Percentiles rank a stretch among this genome's conserved stretches.
These are phyloP conservation scores for Ichneumon xanthorius DNA, from an alignment of 2,888 invertebrate genomes.

Conservation along the genomic window DNA sequence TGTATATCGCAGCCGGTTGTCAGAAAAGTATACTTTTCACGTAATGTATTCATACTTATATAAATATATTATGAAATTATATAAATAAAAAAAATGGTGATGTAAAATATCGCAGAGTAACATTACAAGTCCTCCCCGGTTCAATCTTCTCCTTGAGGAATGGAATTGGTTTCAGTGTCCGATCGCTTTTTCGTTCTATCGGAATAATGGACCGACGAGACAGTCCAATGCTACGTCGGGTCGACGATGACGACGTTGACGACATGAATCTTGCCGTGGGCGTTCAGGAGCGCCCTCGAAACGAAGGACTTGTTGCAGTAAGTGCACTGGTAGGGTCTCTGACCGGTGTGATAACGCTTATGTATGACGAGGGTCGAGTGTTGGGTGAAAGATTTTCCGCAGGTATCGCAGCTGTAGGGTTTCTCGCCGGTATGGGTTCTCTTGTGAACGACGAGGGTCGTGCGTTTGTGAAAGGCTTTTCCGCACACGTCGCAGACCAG, in stretches of 20 bases:
- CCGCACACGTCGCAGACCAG: constrained; percentile 84
- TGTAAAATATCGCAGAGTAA: background rate
- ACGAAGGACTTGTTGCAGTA: constrained; percentile 83
- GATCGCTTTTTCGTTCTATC: background rate
- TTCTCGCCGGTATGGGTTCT: constrained; percentile 85
- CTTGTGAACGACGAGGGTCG: constrained; percentile 83
- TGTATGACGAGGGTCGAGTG: constrained; percentile 84
- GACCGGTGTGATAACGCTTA: constrained; percentile 84
- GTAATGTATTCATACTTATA: constrained; percentile 19
- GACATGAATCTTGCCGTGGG: constrained; percentile 79
- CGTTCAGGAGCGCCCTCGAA: constrained; percentile 82
- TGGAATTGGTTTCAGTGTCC: background rate
- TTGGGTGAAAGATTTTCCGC: constrained; percentile 84
- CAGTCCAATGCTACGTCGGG: constrained; percentile 57
- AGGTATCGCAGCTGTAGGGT: constrained; percentile 84
- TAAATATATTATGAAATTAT: constrained; percentile 8
- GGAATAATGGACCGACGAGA: background rate
- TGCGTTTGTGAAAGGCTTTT: constrained; percentile 84
- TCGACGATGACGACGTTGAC: constrained; percentile 56
- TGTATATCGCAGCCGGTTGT: constrained; percentile 47
- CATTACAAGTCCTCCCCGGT: constrained; percentile 6
- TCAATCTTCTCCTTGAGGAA: background rate
- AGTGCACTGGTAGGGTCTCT: constrained; percentile 83
- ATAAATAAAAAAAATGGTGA: background rate
- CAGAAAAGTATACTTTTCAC: constrained; percentile 23